A percentile compares a stretch with the other conserved stretches of the same genome.
Conservation (phyloP, 2,797 vertebrate genomes). For the Lepilemur ruficaudatus region DNA sequence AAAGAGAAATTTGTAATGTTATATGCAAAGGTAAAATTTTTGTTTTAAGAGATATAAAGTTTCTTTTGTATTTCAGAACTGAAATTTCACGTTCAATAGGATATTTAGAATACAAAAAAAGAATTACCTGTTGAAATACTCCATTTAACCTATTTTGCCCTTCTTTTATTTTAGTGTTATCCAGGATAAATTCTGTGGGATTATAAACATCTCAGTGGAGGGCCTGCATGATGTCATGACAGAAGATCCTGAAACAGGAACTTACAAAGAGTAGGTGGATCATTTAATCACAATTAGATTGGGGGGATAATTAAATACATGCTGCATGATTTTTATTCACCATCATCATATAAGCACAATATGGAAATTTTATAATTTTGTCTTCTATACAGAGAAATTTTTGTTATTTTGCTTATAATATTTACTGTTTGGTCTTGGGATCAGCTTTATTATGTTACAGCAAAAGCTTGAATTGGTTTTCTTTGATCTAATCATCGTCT, state of each 20-base stretch:
- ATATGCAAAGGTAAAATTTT: not conserved
- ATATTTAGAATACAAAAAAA: not conserved
- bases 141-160: constrained; percentile 69
- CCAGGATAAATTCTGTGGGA: constrained; percentile 98
- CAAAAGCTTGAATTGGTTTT: constrained; percentile 23
- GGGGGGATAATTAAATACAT: not conserved
- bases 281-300: constrained; percentile 38
- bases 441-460: not conserved
- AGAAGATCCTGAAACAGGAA: constrained; percentile 94
- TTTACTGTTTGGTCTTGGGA: constrained; percentile 4
- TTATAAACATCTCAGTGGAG: constrained; percentile 96
- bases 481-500: constrained; percentile 12
- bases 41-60: constrained; percentile 3
- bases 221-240: constrained; percentile 98
- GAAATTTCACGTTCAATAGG: not conserved
- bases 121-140: constrained; percentile 63
- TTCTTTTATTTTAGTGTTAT: constrained; percentile 90
- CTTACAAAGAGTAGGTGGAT: constrained; percentile 95
- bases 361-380: constrained; percentile 2
- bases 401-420: constrained; percentile 2
- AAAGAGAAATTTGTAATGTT: not conserved
- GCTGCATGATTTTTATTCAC: not conserved
- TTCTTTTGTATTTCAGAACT: constrained; percentile 39
- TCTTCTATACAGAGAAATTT: not conserved
- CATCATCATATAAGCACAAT: constrained; percentile 7